Evolutionary conservation across 2,797 vertebrate species (phyloP).

Genomic region (Bucorvus abyssinicus): DNA sequence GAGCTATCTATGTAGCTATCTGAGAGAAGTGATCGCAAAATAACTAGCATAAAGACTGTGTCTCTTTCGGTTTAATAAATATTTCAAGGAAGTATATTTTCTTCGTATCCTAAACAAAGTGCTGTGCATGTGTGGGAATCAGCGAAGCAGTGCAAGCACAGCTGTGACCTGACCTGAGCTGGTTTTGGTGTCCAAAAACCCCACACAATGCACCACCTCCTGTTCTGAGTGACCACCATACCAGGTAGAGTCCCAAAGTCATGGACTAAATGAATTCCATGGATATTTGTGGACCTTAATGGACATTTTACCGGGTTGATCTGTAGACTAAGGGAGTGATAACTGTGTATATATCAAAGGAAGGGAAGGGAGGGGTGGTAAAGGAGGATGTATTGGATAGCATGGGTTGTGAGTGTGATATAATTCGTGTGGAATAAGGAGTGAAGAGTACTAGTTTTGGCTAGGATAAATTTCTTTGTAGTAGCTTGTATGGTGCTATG

Average conservation of each 20-base stretch:
- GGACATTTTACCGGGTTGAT: neutral
- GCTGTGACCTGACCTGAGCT: neutral
- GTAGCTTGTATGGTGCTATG: neutral
- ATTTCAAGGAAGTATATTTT: neutral
- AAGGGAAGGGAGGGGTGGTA: accelerated
- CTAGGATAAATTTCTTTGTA: neutral
- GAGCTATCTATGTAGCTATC: neutral
- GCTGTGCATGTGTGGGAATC: neutral
- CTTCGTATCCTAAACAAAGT: neutral
- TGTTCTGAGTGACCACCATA: neutral
- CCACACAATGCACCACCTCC: neutral
- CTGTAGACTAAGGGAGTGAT: too few relatives aligned
- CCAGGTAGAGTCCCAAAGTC: neutral
- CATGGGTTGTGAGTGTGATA: neutral
- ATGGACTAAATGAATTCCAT: neutral
- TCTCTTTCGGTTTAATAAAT: neutral
- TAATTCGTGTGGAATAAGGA: neutral
- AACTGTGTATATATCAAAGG: neutral
- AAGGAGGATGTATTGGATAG: neutral
- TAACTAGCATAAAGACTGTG: accelerated
- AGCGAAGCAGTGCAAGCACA: neutral
- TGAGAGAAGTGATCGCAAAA: neutral
- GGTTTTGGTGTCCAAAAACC: neutral
- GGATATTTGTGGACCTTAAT: neutral
- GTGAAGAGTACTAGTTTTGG: neutral